Evolutionary conservation across 2,888 invertebrate genomes (phyloP), one percentile per base, ranked within the genome.

Genomic region (Drosophila meridionalis): DNA sequence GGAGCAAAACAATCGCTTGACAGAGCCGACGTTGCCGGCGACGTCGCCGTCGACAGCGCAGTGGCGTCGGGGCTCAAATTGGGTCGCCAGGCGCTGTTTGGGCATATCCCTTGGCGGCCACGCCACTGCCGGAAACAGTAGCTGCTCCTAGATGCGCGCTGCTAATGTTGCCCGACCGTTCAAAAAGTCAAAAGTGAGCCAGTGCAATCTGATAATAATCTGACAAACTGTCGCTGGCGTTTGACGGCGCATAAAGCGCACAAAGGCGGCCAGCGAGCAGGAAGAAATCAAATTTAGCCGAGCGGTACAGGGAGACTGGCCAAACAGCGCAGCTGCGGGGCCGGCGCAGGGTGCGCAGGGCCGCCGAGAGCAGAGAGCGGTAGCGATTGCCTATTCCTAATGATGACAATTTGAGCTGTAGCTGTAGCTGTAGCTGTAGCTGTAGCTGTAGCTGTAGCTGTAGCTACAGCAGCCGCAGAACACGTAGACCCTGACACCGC

Each of bases 181-280:
- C 83, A 84, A 85, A 87, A 88, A 87, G 90, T 86, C 87, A 88
- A 85, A 89, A 90, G 87, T 90, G 89, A 90, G 90, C 81, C 91
- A 91, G 83, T 89, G 91, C 91, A 91, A 91, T 90, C 89, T 83
- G 90, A 91, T 91, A 89, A 91, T 85, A 91, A 90, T 90, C 90
- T 90, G 90, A 90, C 90, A 90, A 90, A 91, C 90, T 91, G 90
- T 90, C 90, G 91, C 87, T 83, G 85, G 90, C 89, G 86, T 90
- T 89, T 91, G 91, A 91, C 82, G 87, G 74, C 78, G 86, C 88
- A 79, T 80, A 82, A 81, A 79, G 72, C 81, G 80, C 84, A 88
- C 83, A 84, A 87, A 85, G 84, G 71, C 78, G 78, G 75, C 73
- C 81, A 75, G 69, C 69, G 82, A 87, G 80, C 87, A 86, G 85